phyloP scores from a whole-genome alignment of 2,113 vertebrate species.

The Cyprinus carpio region DNA sequence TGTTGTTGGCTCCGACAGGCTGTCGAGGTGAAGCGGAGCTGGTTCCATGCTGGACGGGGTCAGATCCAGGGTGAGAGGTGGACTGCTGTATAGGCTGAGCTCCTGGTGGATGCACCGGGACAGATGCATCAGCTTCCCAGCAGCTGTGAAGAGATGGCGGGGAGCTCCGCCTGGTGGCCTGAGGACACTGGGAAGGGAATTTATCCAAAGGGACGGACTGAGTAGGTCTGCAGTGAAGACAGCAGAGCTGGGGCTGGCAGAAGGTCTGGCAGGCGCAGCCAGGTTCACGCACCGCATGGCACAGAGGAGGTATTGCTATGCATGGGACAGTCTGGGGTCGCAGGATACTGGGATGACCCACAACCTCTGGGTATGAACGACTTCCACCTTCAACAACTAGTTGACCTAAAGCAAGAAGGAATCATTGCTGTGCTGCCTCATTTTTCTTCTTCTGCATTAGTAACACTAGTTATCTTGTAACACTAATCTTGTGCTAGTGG shows the following conservation, averaged over 20 bases:
- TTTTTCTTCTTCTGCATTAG: background rate
- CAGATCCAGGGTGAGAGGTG: slow-evolving; percentile 4
- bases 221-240: slow-evolving; percentile 76
- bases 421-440: background rate
- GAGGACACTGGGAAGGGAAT: slow-evolving; percentile 65
- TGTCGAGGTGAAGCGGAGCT: background rate
- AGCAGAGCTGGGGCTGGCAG: slow-evolving; percentile 79
- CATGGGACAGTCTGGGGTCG: slow-evolving; percentile 79
- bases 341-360: slow-evolving; percentile 76
- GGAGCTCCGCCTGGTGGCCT: slow-evolving; percentile 60
- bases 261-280: slow-evolving; percentile 78
- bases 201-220: slow-evolving; percentile 69
- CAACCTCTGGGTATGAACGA: slow-evolving; percentile 73
- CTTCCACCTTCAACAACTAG: slow-evolving; percentile 85
- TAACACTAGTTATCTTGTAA: background rate
- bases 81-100: slow-evolving; percentile 45
- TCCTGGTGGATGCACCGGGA: slow-evolving; percentile 51
- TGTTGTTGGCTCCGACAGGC: background rate
- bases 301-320: slow-evolving; percentile 74
- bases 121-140: slow-evolving; percentile 63
- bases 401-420: slow-evolving; percentile 74
- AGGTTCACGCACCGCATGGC: slow-evolving; percentile 74
- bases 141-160: slow-evolving; percentile 62
- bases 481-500: background rate
- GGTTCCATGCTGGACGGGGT: background rate